phyloP scores from a whole-genome alignment of 2,113 vertebrate species.

The Takifugu flavidus region DNA sequence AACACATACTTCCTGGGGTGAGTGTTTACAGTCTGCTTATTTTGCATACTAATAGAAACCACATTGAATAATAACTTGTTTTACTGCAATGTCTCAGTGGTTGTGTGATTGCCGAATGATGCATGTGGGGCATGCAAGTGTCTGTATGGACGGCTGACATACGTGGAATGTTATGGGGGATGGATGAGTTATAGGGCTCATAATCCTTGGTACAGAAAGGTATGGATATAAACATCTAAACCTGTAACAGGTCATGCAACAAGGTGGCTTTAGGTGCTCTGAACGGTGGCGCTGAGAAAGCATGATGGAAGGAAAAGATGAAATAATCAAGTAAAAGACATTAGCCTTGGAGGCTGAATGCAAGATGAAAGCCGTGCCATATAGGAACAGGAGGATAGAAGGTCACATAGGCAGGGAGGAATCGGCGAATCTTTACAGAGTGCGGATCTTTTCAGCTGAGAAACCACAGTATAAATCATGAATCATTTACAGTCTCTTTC shows the following conservation, averaged over 20 bases:
- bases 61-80: too few relatives aligned
- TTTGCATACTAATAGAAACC: too few relatives aligned
- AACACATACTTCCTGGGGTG: too few relatives aligned
- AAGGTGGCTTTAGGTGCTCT: background rate
- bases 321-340: constrained; percentile 31
- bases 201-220: background rate
- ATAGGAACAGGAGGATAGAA: constrained; percentile 44
- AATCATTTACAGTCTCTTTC: constrained; percentile 71
- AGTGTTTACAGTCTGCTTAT: too few relatives aligned
- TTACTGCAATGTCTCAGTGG: too few relatives aligned
- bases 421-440: constrained; percentile 53
- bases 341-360: constrained; percentile 51
- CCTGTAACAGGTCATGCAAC: constrained; percentile 7
- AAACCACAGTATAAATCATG: constrained; percentile 63
- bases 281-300: constrained; percentile 14
- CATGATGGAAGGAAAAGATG: constrained; percentile 14
- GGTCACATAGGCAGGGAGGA: constrained; percentile 37
- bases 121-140: too few relatives aligned
- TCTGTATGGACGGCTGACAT: background rate
- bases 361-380: constrained; percentile 41
- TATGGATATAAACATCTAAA: constrained; percentile 1
- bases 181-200: background rate
- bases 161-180: background rate
- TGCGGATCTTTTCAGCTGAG: constrained; percentile 48
- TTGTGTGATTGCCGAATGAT: too few relatives aligned